Percentiles rank a stretch among this genome's conserved stretches.
These are phyloP conservation scores for Pantherophis guttatus DNA, from an alignment of 2,113 vertebrate genomes.

Conservation along the genomic window DNA sequence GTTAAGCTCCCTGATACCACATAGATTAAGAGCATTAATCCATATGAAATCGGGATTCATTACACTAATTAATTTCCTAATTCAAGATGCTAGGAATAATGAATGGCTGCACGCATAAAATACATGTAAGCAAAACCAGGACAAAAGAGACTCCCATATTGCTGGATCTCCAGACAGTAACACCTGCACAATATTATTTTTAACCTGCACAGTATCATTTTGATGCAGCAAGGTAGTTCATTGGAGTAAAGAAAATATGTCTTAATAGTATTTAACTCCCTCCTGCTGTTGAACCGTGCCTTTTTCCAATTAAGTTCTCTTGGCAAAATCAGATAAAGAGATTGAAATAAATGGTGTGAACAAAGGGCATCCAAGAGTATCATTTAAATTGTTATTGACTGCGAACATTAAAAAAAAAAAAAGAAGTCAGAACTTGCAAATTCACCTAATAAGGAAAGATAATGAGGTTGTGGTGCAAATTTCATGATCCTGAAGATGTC, in stretches of 20 bases:
- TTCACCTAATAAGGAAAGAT: slow-evolving; percentile 54
- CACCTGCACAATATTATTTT: slow-evolving; percentile 63
- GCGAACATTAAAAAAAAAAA: slow-evolving; percentile 34
- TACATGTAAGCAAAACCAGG: neutral
- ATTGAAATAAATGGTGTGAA: slow-evolving; percentile 61
- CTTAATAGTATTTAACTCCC: slow-evolving; percentile 65
- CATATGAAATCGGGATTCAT: slow-evolving; percentile 73
- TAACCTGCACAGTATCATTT: slow-evolving; percentile 63
- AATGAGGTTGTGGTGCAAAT: slow-evolving; percentile 41
- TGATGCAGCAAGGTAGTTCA: slow-evolving; percentile 60
- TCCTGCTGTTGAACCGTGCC: slow-evolving; percentile 59
- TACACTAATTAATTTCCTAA: slow-evolving; percentile 62
- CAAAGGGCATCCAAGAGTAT: slow-evolving; percentile 56
- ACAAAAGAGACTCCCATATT: slow-evolving; percentile 60
- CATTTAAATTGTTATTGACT: slow-evolving; percentile 66
- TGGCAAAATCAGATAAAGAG: slow-evolving; percentile 66
- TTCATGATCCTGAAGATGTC: slow-evolving; percentile 22
- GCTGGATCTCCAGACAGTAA: slow-evolving; percentile 59
- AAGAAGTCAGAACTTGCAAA: slow-evolving; percentile 52
- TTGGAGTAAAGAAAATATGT: slow-evolving; percentile 69
- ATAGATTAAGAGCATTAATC: slow-evolving; percentile 69
- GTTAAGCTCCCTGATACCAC: slow-evolving; percentile 61
- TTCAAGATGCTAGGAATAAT: slow-evolving; percentile 55
- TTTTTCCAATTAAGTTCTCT: slow-evolving; percentile 66
- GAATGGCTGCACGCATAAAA: slow-evolving; percentile 55